Base-by-base conservation (phyloP, 2,797 vertebrate species). In the Eptatretus atami region DNA sequence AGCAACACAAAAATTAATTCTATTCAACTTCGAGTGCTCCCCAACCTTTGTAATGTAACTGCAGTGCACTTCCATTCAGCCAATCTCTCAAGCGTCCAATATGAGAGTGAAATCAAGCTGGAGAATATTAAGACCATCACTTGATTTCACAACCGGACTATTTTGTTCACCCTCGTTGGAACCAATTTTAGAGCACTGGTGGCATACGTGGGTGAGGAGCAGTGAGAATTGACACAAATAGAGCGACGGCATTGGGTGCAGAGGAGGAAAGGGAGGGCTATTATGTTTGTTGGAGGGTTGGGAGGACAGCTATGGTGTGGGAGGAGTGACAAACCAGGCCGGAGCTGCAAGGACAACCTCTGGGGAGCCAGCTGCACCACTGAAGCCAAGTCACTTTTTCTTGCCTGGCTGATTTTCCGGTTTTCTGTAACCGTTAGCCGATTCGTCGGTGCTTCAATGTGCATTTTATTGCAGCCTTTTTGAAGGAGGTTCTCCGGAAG, bases 341-440 rank as follows among this genome's bases (percentile, higher is more conserved):
- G 68, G 31, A 81, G 73, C 6, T 65, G 66, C 52, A 78, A 52
- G 6, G 70, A 66, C 25, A 80, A 54, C 53, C 67, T 70, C 67
- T 80, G 79, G 3, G 80, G 80, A 9, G 72, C 72, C 53, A 81
- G 73, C 65, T 81, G 80, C 5, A 73, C 74, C 66, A 75, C 70
- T 3, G 68, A 70, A 9, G 71, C 69, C 5, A 25, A 52, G 53
- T 24, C 24, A n/a, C 54, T 68, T 1, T 67, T 68, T 13, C 1
- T 6, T 25, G 54, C 67, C 25, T 71, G 68, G 68, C 69, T 72
- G 54, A 81, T 70, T 0, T 72, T 63, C 44, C n/a, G 63, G 65
- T 79, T 66, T 66, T 74, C 74, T 64, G 70, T 54, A 55, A 67
- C 12, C 6, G 68, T 64, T 53, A 55, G 60, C 12, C n/a, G 3